Conservation (phyloP, 2,113 vertebrate species). For the Menidia beryllina region DNA sequence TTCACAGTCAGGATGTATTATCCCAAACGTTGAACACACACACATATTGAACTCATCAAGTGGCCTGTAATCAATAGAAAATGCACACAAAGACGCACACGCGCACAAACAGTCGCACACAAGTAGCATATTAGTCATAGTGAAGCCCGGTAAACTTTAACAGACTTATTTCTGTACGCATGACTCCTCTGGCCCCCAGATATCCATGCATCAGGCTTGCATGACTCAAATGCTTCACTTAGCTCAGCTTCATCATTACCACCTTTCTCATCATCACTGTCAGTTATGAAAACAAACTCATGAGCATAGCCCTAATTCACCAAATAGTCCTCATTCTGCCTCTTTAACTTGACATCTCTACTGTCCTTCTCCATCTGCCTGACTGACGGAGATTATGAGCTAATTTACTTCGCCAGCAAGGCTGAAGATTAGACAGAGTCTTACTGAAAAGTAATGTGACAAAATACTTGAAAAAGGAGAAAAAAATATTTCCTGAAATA, state of each 20-base stretch:
- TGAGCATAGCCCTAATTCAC: background rate
- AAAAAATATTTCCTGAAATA: background rate
- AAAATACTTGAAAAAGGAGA: background rate
- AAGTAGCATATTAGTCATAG: background rate
- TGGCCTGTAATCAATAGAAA: slow-evolving; percentile 50
- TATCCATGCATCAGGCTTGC: slow-evolving; percentile 2
- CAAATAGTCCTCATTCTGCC: slow-evolving; percentile 20
- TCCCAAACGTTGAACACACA: slow-evolving; percentile 20
- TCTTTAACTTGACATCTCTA: slow-evolving; percentile 26
- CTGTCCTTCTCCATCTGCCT: slow-evolving; percentile 39
- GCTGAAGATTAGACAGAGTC: background rate
- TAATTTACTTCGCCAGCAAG: slow-evolving; percentile 23
- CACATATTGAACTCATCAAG: slow-evolving; percentile 21
- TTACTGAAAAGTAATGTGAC: background rate
- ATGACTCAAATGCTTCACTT: slow-evolving; percentile 18
- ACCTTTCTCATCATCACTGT: slow-evolving; percentile 23
- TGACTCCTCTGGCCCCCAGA: background rate
- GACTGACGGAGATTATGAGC: slow-evolving; percentile 26
- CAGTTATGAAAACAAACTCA: slow-evolving; percentile 6
- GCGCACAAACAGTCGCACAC: slow-evolving; percentile 9
- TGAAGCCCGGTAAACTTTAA: slow-evolving; percentile 19
- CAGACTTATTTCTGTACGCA: slow-evolving; percentile 2
- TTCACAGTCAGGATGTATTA: slow-evolving; percentile 36
- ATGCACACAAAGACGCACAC: slow-evolving; percentile 7
- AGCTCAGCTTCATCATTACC: slow-evolving; percentile 15